Evolutionary conservation across 2,113 vertebrate species (phyloP).

Genomic region (Bucco capensis): DNA sequence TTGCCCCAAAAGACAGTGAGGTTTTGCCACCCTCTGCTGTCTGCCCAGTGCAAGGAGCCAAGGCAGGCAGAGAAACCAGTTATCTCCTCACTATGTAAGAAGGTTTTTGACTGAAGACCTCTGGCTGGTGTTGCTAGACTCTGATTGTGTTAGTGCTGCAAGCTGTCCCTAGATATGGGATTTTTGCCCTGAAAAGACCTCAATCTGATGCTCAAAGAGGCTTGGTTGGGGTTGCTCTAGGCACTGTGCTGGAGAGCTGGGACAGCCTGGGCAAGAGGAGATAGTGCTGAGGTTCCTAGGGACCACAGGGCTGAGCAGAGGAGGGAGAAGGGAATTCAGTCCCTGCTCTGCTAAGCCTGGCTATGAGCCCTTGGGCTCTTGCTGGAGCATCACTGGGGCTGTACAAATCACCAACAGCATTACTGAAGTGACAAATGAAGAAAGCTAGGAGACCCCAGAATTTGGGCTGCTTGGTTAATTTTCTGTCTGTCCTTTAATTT

Average conservation of each 20-base stretch:
- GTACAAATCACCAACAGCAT: not conserved
- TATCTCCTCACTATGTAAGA: fast-evolving
- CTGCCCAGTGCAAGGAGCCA: not conserved
- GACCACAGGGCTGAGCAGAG: fast-evolving
- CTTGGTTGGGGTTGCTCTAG: not conserved
- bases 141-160: not conserved
- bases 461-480: not conserved
- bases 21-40: not conserved
- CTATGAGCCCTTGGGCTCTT: not conserved
- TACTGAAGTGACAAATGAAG: not conserved
- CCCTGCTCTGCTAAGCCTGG: not conserved
- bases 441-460: not conserved
- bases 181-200: not conserved
- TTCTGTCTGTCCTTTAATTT: not conserved
- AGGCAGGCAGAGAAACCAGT: not conserved
- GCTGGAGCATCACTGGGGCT: not conserved
- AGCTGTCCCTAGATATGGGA: not conserved
- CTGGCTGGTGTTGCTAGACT: not conserved
- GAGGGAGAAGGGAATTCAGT: not conserved
- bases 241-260: not conserved
- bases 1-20: not conserved
- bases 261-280: not conserved
- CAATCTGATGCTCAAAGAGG: fast-evolving
- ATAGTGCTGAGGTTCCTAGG: not conserved
- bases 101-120: not conserved